These are phyloP conservation scores for Brachirus orientalis DNA, from an alignment of 2,113 vertebrate genomes.

Conservation along the genomic window DNA sequence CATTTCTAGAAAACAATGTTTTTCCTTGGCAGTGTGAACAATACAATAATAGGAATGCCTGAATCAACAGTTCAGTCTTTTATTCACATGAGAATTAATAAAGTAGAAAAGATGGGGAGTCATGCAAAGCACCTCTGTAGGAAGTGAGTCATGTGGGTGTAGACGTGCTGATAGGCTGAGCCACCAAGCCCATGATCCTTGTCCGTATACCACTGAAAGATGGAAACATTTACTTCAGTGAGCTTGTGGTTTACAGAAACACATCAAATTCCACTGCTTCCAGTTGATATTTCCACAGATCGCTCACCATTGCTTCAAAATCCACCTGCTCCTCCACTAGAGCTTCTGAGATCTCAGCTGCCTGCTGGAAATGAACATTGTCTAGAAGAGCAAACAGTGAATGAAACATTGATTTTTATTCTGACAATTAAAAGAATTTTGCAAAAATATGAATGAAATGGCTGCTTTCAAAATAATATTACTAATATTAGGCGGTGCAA, in stretches of 20 bases:
- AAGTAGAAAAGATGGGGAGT: conserved; percentile 11
- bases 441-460: background rate
- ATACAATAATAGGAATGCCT: background rate
- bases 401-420: background rate
- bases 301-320: conserved; percentile 94
- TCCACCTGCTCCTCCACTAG: conserved; percentile 93
- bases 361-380: conserved; percentile 98
- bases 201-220: conserved; percentile 94
- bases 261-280: no score
- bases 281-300: background rate
- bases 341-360: conserved; percentile 95
- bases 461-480: no score
- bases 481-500: no score
- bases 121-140: conserved; percentile 88
- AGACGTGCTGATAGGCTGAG: conserved; percentile 89
- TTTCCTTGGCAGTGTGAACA: background rate
- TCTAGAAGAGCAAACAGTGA: conserved; percentile 79
- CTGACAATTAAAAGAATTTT: background rate
- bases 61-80: conserved; percentile 1
- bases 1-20: background rate
- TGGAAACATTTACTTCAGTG: background rate
- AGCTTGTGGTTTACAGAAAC: no score
- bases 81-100: conserved; percentile 9
- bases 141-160: conserved; percentile 94
- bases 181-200: conserved; percentile 90